Evolutionary conservation across 2,113 vertebrate genomes (phyloP).

Genomic region (Petrocephalus microphthalmus): DNA sequence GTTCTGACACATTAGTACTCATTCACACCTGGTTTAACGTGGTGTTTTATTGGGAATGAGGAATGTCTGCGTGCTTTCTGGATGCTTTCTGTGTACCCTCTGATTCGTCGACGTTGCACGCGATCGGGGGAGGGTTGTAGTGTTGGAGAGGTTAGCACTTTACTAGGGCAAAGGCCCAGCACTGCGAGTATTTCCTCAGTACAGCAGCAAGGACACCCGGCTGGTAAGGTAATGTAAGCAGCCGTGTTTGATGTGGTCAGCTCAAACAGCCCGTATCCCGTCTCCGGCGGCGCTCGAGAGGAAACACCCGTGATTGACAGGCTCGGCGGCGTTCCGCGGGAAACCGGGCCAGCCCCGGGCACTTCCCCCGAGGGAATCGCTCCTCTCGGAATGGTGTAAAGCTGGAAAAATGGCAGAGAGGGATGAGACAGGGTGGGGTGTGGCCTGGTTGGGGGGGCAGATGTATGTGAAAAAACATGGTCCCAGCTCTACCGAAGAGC

Average conservation of each 20-base stretch:
- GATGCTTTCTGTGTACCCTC: background rate
- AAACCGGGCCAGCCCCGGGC: background rate
- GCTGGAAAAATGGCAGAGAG: background rate
- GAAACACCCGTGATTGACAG: constrained; percentile 4
- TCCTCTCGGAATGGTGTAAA: background rate
- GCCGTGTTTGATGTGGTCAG: constrained; percentile 22
- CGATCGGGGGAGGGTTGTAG: background rate
- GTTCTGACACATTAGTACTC: background rate
- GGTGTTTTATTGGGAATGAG: background rate
- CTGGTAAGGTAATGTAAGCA: constrained; percentile 12
- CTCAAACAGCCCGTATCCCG: background rate
- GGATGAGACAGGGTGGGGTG: background rate
- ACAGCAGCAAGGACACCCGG: background rate
- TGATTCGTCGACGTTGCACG: background rate
- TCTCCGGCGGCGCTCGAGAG: background rate
- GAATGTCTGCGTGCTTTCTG: background rate
- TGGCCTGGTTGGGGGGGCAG: background rate
- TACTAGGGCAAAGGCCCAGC: background rate
- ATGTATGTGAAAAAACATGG: background rate
- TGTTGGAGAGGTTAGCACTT: background rate
- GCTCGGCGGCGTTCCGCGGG: background rate
- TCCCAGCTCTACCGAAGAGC: background rate
- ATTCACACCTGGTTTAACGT: background rate
- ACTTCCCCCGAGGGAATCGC: background rate
- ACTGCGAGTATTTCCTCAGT: background rate